Conservation (phyloP, 53 echinoderm and acorn worm genomes). For the Luidia sarsii region DNA sequence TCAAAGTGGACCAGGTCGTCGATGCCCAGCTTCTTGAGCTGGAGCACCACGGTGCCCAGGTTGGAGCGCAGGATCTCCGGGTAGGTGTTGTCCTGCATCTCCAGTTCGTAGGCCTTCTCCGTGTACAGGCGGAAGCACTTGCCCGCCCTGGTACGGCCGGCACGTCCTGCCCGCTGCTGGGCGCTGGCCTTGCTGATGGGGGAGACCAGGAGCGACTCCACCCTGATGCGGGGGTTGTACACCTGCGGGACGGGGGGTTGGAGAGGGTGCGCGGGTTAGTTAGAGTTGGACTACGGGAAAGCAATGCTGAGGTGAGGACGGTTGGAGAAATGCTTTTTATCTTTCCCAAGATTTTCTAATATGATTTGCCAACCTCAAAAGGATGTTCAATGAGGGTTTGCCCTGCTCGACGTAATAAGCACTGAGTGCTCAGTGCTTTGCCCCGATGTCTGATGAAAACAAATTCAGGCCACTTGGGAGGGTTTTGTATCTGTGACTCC, state of each 20-base stretch:
- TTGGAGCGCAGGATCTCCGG: conserved; percentile 96
- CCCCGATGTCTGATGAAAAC: no score
- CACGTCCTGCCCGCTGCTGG: conserved; percentile 97
- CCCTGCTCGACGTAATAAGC: no score
- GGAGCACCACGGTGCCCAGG: conserved; percentile 94
- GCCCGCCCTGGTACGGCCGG: conserved; percentile 92
- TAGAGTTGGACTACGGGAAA: no score
- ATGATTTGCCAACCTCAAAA: no score
- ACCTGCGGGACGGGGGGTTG: conserved; percentile 59
- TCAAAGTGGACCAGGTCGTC: conserved; percentile 98
- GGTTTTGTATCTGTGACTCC: no score
- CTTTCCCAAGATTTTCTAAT: no score
- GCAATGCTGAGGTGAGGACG: no score
- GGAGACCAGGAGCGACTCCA: conserved; percentile 93
- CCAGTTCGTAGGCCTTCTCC: conserved; percentile 83
- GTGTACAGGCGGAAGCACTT: conserved; percentile 99
- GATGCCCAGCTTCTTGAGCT: conserved; percentile 97
- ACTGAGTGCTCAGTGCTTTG: no score
- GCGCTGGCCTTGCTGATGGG: conserved; percentile 98
- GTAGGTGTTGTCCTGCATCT: conserved; percentile 99
- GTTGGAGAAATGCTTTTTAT: no score
- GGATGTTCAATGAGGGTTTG: no score
- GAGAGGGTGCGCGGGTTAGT: no score
- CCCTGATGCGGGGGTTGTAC: conserved; percentile 97
- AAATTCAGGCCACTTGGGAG: no score